Conservation (phyloP, 1,140 invertebrate genomes). For the Thaumatotibia leucotreta region DNA sequence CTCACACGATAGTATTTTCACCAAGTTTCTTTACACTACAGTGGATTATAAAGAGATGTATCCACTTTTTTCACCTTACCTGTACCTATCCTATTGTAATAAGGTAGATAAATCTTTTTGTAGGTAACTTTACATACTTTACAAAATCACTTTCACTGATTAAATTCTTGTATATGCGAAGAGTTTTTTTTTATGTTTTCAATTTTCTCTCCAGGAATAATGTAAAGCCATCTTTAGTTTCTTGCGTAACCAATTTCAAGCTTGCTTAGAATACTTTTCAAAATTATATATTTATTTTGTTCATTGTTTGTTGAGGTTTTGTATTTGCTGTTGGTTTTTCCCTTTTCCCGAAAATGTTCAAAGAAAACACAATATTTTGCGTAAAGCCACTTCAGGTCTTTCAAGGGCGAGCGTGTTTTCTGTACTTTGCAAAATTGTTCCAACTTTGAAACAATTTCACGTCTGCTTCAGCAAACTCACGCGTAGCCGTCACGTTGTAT, state of each 20-base stretch:
- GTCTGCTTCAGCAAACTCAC: background rate
- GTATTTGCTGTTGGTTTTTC: background rate
- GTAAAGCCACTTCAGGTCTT: background rate
- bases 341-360: background rate
- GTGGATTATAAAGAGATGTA: too few relatives aligned
- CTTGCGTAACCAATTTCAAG: background rate
- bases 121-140: too few relatives aligned
- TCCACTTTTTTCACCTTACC: too few relatives aligned
- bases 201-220: background rate
- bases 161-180: too few relatives aligned
- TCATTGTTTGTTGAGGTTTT: background rate
- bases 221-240: background rate
- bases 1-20: too few relatives aligned
- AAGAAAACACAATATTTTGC: background rate
- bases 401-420: background rate
- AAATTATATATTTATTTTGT: background rate
- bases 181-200: too few relatives aligned
- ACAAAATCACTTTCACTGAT: too few relatives aligned
- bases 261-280: background rate
- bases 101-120: too few relatives aligned
- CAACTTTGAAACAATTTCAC: background rate
- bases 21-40: too few relatives aligned
- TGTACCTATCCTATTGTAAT: too few relatives aligned
- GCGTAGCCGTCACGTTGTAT: constrained; percentile 5
- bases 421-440: background rate